Evolutionary conservation across 2,797 vertebrate species (phyloP), one percentile per base, ranked within the genome.

Genomic region (Tadarida brasiliensis): DNA sequence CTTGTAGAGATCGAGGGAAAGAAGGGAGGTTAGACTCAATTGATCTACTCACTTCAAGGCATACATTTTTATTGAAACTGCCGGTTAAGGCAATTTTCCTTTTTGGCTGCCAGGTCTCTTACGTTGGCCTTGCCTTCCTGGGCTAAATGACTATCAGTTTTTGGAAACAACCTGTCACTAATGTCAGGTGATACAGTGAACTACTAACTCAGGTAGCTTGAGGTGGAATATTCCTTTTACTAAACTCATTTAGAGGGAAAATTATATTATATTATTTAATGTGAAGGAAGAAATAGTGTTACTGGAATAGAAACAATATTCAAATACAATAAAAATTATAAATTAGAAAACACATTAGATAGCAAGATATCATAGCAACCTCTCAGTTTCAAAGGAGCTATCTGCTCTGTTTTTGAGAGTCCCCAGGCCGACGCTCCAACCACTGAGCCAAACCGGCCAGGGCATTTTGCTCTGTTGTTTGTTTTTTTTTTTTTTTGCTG

Each of bases 31-130:
- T 81, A 33, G 14, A 5, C 7, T 90, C 33, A 89, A 94, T 73
- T 89, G 91, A 88, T 86, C 5, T 84, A 11, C 26, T 95, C 56
- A 0, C 49, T 33, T 22, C 80, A n/a, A 54, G n/a, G 39, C 35
- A 76, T 47, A 87, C 7, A 35, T 51, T 2, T 91, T 77, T 51
- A 94, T 28, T 85, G 47, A 94, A 95, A 92, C 89, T 87, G 71
- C 7, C 87, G 84, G 61, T 56, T 86, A 87, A 85, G 30, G 56
- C 39, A 65, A 67, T 68, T 86, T 59, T 92, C 12, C 57, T 74
- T 63, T 83, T 80, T 81, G 56, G 33, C 20, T 94, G 56, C 65
- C n/a, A 35, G 35, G 20, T 59, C 24, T 90, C 49, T 71, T 95
- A 39, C 30, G 5, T 68, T 77, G 61, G 81, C 73, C 71, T 93